Base-by-base conservation (phyloP, 2,888 invertebrate genomes). In the Drosophila leonis region DNA sequence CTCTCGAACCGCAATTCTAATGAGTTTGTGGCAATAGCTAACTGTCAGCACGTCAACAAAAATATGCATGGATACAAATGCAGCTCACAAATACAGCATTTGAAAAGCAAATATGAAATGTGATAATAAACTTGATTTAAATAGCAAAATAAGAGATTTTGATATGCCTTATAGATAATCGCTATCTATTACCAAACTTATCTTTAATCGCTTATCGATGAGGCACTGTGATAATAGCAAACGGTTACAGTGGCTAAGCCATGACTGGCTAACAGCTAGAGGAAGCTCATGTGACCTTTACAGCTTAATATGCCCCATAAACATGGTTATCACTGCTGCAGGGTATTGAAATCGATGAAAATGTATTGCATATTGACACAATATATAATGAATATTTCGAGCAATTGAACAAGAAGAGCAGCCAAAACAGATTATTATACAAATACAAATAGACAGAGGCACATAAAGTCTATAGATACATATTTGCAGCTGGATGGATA, bases 1-100 rank as follows among this genome's bases (percentile, higher is more conserved):
- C 33, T 0, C 24, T 41, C 4, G 6, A 59, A 60, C 68, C 75
- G 18, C 72, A 80, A 49, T 77, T 52, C 73, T 80, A 83, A 83
- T 81, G 68, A 83, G 69, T 72, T 83, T 83, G 81, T 56, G 68
- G 83, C 29, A 42, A 35, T 52, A 15, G 1, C 64, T 42, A 67
- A 67, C 62, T 69, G 74, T 41, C 67, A 74, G 71, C 62, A 57
- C 65, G 60, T 63, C 67, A 72, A 55, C 69, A 75, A 65, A 75
- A 67, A 63, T 33, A 59, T 18, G 24, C 39, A 65, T 12, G 39
- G 31, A 44, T 39, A 31, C 31, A 33, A 63, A 37, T 46, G 46
- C 37, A 46, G 33, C 18, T 46, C 33, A 27, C 12, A 52, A 18
- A 49, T 35, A 33, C 41, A 56, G 61, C 57, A 57, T 65, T 44